A percentile compares a stretch with the other conserved stretches of the same genome.
phyloP scores from a whole-genome alignment of 2,113 vertebrate genomes.

The Festucalex cinctus region DNA sequence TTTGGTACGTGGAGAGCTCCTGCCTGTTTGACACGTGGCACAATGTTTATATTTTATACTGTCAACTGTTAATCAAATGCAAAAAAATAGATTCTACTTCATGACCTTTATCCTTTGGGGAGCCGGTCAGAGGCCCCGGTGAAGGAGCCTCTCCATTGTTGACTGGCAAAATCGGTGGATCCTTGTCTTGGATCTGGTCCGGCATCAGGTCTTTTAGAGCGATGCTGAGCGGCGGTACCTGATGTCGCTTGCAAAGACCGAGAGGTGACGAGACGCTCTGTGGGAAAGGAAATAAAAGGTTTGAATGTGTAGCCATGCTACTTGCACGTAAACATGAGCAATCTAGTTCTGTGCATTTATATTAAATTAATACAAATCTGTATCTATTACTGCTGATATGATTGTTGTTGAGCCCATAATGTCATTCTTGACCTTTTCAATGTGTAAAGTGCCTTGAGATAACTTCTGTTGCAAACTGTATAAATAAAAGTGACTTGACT shows the following conservation, averaged over 20 bases:
- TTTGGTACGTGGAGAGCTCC: slow-evolving; percentile 42
- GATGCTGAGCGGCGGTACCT: slow-evolving; percentile 44
- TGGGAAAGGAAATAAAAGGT: neutral
- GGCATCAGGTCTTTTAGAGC: slow-evolving; percentile 56
- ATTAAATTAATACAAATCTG: too few relatives aligned
- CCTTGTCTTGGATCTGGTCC: slow-evolving; percentile 61
- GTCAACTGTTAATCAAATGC: neutral
- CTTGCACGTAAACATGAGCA: neutral
- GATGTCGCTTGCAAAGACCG: slow-evolving; percentile 52
- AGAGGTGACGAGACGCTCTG: slow-evolving; percentile 60
- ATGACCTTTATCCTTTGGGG: slow-evolving; percentile 44
- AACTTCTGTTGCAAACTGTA: too few relatives aligned
- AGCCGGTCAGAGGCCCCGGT: slow-evolving; percentile 28
- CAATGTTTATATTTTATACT: neutral
- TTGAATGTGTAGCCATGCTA: neutral
- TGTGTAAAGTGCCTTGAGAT: too few relatives aligned
- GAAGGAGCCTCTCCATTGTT: slow-evolving; percentile 36
- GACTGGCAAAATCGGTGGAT: slow-evolving; percentile 45
- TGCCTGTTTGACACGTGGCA: slow-evolving; percentile 32
- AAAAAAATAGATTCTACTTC: neutral
- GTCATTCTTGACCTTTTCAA: too few relatives aligned
- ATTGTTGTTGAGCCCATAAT: too few relatives aligned
- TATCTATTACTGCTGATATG: too few relatives aligned
- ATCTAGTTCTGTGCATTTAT: too few relatives aligned
- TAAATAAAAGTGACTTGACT: too few relatives aligned